A percentile compares a stretch with the other conserved stretches of the same genome.
Conservation (phyloP, 2,888 invertebrate species). For the Zygaena filipendulae region DNA sequence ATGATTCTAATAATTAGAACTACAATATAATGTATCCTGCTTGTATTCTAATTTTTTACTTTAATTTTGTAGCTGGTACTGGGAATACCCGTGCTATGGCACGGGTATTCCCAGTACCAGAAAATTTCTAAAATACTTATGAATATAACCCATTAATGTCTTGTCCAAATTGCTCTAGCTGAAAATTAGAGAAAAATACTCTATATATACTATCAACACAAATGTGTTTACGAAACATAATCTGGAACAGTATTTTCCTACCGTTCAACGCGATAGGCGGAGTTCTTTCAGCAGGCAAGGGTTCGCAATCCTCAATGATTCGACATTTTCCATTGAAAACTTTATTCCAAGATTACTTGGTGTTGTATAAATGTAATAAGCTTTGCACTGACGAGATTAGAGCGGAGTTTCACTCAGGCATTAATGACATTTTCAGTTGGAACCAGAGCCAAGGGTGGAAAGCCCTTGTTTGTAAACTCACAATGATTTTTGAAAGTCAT, state of each 20-base stretch:
- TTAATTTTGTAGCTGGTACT: too few relatives aligned
- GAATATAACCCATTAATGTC: too few relatives aligned
- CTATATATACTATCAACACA: too few relatives aligned
- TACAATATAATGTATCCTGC: too few relatives aligned
- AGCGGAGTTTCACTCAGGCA: conserved; percentile 65
- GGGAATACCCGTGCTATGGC: too few relatives aligned
- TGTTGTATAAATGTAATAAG: conserved; percentile 68
- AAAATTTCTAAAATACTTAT: too few relatives aligned
- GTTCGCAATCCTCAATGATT: conserved; percentile 62
- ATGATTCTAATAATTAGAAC: too few relatives aligned
- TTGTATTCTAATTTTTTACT: too few relatives aligned
- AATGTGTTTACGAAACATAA: too few relatives aligned
- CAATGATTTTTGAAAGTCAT: conserved; percentile 67
- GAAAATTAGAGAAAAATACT: too few relatives aligned
- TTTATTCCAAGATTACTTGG: conserved; percentile 68
- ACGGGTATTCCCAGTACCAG: too few relatives aligned
- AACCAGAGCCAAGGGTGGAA: conserved; percentile 23
- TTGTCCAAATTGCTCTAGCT: too few relatives aligned
- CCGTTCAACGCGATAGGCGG: conserved; percentile 24
- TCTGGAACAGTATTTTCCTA: conserved; percentile 19
- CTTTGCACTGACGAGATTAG: conserved; percentile 67
- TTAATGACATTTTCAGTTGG: conserved; percentile 66
- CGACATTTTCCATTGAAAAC: conserved; percentile 65
- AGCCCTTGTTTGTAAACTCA: conserved; percentile 48
- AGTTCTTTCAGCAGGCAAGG: conserved; percentile 57